Conservation (phyloP, 2,797 vertebrate species). For the Pangasius larnaudii region DNA sequence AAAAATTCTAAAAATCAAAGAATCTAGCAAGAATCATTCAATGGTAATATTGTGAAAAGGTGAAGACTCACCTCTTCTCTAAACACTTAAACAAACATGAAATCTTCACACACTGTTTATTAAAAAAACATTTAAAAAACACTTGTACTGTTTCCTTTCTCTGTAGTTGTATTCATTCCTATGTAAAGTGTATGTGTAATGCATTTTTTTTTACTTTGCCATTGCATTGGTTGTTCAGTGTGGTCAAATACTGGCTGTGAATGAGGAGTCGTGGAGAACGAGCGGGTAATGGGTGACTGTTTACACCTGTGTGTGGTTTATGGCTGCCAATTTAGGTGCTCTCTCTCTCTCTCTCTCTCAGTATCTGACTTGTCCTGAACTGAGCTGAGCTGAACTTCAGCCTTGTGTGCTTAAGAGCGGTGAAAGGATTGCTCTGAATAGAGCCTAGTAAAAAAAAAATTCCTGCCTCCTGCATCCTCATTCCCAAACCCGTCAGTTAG, state of each 20-base stretch:
- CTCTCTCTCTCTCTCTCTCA: too few relatives aligned
- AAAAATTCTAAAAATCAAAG: background rate
- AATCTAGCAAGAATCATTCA: background rate
- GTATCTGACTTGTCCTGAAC: background rate
- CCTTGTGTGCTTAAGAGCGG: background rate
- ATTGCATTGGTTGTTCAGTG: background rate
- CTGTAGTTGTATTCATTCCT: background rate
- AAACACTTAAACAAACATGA: background rate
- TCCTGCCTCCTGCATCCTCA: background rate
- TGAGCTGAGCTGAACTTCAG: background rate
- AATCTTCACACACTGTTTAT: background rate
- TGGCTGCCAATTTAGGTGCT: background rate
- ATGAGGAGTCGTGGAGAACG: background rate
- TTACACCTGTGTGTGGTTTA: slow-evolving; percentile 2
- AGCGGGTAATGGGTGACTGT: background rate
- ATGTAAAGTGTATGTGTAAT: background rate
- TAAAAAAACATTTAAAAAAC: background rate
- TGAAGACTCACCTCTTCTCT: background rate
- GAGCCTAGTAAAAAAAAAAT: background rate
- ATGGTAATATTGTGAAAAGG: background rate
- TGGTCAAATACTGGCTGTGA: background rate
- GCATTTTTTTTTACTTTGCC: background rate
- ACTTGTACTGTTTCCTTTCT: background rate
- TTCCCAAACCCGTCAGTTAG: background rate
- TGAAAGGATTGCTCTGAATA: background rate